Conservation (phyloP, 2,797 vertebrate species). For the Gadopsis bispinosus region DNA sequence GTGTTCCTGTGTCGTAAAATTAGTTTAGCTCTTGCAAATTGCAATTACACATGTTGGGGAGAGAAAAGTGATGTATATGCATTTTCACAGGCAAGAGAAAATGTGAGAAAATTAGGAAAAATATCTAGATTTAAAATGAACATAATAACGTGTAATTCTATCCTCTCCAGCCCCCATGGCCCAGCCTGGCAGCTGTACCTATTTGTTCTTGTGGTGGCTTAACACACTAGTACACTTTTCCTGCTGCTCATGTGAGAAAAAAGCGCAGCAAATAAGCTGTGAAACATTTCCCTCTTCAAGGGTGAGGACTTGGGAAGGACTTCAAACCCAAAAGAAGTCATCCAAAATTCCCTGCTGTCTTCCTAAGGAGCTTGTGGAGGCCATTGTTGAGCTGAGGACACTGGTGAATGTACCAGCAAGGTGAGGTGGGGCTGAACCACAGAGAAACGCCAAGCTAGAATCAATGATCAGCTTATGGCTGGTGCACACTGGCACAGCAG, state of each 20-base stretch:
- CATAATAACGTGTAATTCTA: constrained; percentile 76
- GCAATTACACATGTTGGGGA: constrained; percentile 83
- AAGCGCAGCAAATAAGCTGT: constrained; percentile 78
- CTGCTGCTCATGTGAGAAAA: constrained; percentile 66
- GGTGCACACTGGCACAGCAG: constrained; percentile 32
- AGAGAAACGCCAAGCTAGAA: constrained; percentile 28
- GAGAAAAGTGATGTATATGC: constrained; percentile 62
- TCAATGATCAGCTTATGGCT: constrained; percentile 54
- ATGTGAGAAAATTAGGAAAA: constrained; percentile 74
- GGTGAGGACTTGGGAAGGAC: constrained; percentile 78
- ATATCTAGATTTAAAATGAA: constrained; percentile 80
- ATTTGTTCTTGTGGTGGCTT: constrained; percentile 76
- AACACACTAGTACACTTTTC: constrained; percentile 65
- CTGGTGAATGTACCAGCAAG: constrained; percentile 64
- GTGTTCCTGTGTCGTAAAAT: constrained; percentile 87
- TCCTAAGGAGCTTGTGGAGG: constrained; percentile 66
- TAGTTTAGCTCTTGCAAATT: constrained; percentile 88
- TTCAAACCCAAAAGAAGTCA: constrained; percentile 78
- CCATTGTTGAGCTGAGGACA: constrained; percentile 64
- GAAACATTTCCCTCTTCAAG: constrained; percentile 77
- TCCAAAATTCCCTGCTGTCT: constrained; percentile 73
- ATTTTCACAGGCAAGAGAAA: constrained; percentile 70
- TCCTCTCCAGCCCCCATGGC: constrained; percentile 68
- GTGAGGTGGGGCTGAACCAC: constrained; percentile 57
- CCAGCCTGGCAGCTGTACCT: constrained; percentile 71